A percentile compares a stretch with the other conserved stretches of the same genome.
Evolutionary conservation across 2,888 invertebrate genomes (phyloP).

Genomic region (Heterodera filipjevi): DNA sequence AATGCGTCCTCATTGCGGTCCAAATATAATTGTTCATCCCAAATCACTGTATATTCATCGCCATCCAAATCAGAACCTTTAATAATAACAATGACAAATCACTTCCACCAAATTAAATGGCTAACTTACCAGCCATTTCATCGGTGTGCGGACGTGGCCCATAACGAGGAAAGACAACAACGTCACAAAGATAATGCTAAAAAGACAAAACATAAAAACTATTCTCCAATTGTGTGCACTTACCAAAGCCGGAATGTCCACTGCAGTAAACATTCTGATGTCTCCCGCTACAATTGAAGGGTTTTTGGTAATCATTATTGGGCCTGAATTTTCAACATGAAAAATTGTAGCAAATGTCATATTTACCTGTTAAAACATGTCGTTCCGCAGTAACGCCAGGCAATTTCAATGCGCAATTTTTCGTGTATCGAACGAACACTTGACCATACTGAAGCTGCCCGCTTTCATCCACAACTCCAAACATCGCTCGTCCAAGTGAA

Average conservation of each 20-base stretch:
- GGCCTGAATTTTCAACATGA: no score
- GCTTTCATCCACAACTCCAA: constrained; percentile 61
- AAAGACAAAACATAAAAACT: background rate
- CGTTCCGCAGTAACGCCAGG: constrained; percentile 38
- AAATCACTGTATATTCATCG: constrained; percentile 67
- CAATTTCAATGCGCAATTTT: constrained; percentile 41
- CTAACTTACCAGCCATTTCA: constrained; percentile 66
- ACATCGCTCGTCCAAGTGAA: constrained; percentile 50
- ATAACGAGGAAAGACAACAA: constrained; percentile 67
- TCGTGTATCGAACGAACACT: constrained; percentile 58
- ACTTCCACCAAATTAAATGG: constrained; percentile 54
- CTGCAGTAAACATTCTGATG: constrained; percentile 64
- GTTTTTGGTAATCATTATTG: constrained; percentile 67
- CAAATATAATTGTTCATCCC: constrained; percentile 65
- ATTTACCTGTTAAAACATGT: constrained; percentile 42
- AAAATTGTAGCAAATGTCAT: no score
- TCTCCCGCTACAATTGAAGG: constrained; percentile 68
- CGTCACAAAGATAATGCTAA: constrained; percentile 62
- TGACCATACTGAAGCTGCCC: constrained; percentile 56
- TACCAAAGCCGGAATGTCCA: constrained; percentile 56
- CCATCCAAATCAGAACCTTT: constrained; percentile 67
- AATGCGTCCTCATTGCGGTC: constrained; percentile 57
- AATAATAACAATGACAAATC: background rate
- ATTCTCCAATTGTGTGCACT: background rate
- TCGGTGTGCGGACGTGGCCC: constrained; percentile 67